phyloP scores from a whole-genome alignment of 1,140 invertebrate genomes.

The Hycleus phaleratus region DNA sequence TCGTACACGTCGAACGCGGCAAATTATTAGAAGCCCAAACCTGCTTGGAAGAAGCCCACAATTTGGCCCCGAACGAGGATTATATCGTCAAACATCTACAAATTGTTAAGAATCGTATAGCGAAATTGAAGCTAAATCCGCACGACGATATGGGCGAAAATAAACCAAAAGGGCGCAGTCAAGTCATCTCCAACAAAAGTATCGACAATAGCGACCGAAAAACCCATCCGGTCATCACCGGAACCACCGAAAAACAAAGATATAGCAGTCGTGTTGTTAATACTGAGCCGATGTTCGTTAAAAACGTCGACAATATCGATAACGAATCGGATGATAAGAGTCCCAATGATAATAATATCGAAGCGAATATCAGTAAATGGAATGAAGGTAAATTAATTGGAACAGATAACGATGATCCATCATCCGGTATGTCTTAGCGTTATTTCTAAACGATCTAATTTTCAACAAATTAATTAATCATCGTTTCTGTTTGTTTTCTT shows the following conservation, averaged over 20 bases:
- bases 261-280: slow-evolving; percentile 40
- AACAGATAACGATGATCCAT: slow-evolving; percentile 40
- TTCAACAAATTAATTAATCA: too few relatives aligned
- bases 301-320: slow-evolving; percentile 34
- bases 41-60: slow-evolving; percentile 72
- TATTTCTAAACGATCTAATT: neutral
- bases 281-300: slow-evolving; percentile 39
- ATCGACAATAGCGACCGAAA: slow-evolving; percentile 36
- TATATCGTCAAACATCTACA: slow-evolving; percentile 84
- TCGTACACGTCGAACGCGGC: slow-evolving; percentile 88
- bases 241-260: slow-evolving; percentile 38
- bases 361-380: slow-evolving; percentile 25
- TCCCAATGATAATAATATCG: slow-evolving; percentile 4
- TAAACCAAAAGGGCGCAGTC: slow-evolving; percentile 29
- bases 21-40: slow-evolving; percentile 72
- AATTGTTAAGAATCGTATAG: slow-evolving; percentile 70
- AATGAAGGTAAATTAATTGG: slow-evolving; percentile 11
- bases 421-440: slow-evolving; percentile 45
- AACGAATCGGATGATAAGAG: slow-evolving; percentile 18
- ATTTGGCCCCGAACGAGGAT: slow-evolving; percentile 76
- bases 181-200: slow-evolving; percentile 38
- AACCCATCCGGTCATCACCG: slow-evolving; percentile 36
- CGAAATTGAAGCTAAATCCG: slow-evolving; percentile 39
- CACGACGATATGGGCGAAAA: slow-evolving; percentile 19
- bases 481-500: too few relatives aligned